Evolutionary conservation across 1,140 invertebrate species (phyloP).

Genomic region (Drosophila kanapiae): DNA sequence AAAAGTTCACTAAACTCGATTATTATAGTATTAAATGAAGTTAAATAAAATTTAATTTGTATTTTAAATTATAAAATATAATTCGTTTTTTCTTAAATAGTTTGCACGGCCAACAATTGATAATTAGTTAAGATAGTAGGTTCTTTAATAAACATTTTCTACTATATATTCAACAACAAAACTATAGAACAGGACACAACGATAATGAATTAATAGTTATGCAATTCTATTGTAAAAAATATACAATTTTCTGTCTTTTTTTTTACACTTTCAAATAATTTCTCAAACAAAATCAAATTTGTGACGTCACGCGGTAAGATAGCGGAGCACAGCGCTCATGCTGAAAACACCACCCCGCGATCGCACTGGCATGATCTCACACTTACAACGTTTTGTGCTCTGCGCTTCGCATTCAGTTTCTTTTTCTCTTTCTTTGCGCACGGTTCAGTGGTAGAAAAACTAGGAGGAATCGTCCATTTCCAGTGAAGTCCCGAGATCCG

Average conservation of each 20-base stretch:
- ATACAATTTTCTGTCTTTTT: accelerated
- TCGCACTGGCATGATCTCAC: constrained; percentile 36
- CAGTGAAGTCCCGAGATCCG: constrained; percentile 68
- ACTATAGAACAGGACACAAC: too few species aligned
- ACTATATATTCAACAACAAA: too few species aligned
- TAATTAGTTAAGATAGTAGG: too few species aligned
- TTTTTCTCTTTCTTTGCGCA: constrained; percentile 76
- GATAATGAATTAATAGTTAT: background rate
- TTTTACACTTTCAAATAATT: too few species aligned
- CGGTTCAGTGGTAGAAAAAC: constrained; percentile 70
- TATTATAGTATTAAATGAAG: too few species aligned
- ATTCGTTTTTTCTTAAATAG: background rate
- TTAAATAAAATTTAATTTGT: too few species aligned
- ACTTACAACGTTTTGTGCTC: constrained; percentile 49
- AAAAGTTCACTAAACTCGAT: too few species aligned
- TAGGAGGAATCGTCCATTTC: constrained; percentile 72
- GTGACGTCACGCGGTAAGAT: constrained; percentile 27
- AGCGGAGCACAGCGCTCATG: background rate
- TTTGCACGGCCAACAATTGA: too few species aligned
- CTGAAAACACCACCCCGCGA: constrained; percentile 1
- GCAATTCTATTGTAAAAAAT: too few species aligned
- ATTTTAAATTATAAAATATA: background rate
- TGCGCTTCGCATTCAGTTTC: constrained; percentile 76
- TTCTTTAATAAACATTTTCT: too few species aligned
- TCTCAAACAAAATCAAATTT: background rate